Evolutionary conservation across 2,797 vertebrate genomes (phyloP).

Genomic region (Channallabes apus): DNA sequence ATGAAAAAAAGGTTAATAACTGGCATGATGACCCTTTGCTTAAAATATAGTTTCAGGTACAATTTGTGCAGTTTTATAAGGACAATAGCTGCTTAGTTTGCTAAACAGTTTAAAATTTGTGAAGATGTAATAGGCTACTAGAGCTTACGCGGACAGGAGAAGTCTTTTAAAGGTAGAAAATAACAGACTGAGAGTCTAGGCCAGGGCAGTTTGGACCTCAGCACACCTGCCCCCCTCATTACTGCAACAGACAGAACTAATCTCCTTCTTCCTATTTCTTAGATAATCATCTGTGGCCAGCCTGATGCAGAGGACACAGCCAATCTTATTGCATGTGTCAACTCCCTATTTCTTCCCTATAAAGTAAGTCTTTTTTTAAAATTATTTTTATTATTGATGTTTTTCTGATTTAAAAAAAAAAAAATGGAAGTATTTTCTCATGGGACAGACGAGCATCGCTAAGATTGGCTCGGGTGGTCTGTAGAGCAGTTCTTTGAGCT

Average conservation of each 20-base stretch:
- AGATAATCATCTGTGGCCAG: constrained; percentile 89
- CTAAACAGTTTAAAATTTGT: constrained; percentile 25
- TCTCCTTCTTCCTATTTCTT: constrained; percentile 46
- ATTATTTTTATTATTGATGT: background rate
- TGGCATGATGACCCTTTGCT: too few relatives aligned
- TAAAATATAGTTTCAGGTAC: too few relatives aligned
- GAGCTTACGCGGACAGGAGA: constrained; percentile 54
- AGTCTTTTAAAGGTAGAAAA: constrained; percentile 49
- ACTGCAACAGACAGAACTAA: constrained; percentile 59
- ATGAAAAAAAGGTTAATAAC: too few relatives aligned
- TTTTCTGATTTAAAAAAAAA: background rate
- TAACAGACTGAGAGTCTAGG: constrained; percentile 65
- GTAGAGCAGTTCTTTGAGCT: background rate
- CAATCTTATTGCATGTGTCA: constrained; percentile 76
- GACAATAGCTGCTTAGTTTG: background rate
- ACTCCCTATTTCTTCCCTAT: constrained; percentile 81
- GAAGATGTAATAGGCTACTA: constrained; percentile 51
- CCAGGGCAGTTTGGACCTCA: constrained; percentile 49
- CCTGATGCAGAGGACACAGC: constrained; percentile 81
- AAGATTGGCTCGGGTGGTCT: too few relatives aligned
- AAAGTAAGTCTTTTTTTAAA: constrained; percentile 75
- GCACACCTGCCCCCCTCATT: constrained; percentile 73
- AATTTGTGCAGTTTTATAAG: too few relatives aligned
- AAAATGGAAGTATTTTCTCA: background rate
- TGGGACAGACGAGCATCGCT: background rate